Percentiles rank a stretch among this genome's conserved stretches.
Evolutionary conservation across 2,888 invertebrate species (phyloP).

Genomic region (Fragum whitleyi): DNA sequence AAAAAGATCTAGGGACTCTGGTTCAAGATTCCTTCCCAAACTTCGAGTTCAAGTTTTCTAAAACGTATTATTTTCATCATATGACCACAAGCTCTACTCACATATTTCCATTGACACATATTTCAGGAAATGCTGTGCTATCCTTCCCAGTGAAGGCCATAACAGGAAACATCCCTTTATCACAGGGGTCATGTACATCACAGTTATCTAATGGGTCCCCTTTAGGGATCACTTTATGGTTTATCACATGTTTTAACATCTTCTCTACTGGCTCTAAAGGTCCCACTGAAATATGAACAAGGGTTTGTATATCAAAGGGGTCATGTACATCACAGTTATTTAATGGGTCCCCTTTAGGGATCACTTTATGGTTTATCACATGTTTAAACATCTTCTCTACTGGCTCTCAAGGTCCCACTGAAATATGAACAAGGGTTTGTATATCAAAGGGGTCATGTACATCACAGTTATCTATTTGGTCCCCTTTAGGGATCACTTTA

Average conservation of each 20-base stretch:
- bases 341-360: conserved; percentile 75
- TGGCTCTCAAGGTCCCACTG: conserved; percentile 74
- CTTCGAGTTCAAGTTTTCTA: too few relatives aligned
- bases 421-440: too few relatives aligned
- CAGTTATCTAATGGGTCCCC: conserved; percentile 85
- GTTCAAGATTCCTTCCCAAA: too few relatives aligned
- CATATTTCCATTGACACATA: conserved; percentile 87
- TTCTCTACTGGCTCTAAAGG: conserved; percentile 65
- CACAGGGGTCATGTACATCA: conserved; percentile 85
- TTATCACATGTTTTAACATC: conserved; percentile 63
- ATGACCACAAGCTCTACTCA: too few relatives aligned
- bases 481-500: conserved; percentile 71
- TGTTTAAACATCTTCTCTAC: conserved; percentile 67
- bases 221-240: conserved; percentile 57
- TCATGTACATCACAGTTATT: conserved; percentile 86
- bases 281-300: conserved; percentile 73
- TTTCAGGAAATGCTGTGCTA: conserved; percentile 86
- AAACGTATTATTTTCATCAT: too few relatives aligned
- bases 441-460: conserved; percentile 83
- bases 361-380: conserved; percentile 55
- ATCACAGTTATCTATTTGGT: conserved; percentile 85
- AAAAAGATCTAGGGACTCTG: too few relatives aligned
- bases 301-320: conserved; percentile 82
- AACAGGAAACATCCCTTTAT: conserved; percentile 84
- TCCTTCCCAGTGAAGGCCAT: conserved; percentile 86